These are phyloP conservation scores for Clistopyga incitator DNA, from an alignment of 2,888 invertebrate genomes.

Conservation along the genomic window DNA sequence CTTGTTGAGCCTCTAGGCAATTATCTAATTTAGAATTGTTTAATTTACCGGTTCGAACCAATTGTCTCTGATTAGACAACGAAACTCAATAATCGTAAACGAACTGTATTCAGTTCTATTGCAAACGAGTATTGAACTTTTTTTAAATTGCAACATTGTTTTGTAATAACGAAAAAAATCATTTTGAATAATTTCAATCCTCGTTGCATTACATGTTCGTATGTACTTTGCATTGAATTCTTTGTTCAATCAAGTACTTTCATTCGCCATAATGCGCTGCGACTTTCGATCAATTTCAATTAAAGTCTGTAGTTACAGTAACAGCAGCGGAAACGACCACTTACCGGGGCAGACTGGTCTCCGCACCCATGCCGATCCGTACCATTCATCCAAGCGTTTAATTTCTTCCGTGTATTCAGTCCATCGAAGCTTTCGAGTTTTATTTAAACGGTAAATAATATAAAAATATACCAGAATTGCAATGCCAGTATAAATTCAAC, in stretches of 20 bases:
- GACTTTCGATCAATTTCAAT: slow-evolving; percentile 71
- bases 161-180: neutral
- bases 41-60: slow-evolving; percentile 73
- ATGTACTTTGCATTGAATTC: neutral
- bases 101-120: slow-evolving; percentile 50
- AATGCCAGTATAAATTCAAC: neutral
- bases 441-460: slow-evolving; percentile 48
- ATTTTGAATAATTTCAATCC: neutral
- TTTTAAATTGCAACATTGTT: neutral
- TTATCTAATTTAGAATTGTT: slow-evolving; percentile 59
- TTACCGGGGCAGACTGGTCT: slow-evolving; percentile 70
- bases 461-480: neutral
- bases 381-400: slow-evolving; percentile 75
- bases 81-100: slow-evolving; percentile 51
- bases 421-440: slow-evolving; percentile 72
- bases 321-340: slow-evolving; percentile 75
- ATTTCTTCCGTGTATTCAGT: slow-evolving; percentile 72
- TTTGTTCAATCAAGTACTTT: slow-evolving; percentile 4
- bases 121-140: neutral
- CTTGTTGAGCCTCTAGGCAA: neutral
- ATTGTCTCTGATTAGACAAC: slow-evolving; percentile 36
- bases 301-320: slow-evolving; percentile 64
- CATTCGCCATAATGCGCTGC: slow-evolving; percentile 53
- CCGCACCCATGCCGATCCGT: slow-evolving; percentile 71
- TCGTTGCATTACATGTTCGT: neutral